phyloP scores from a whole-genome alignment of 2,113 vertebrate species.

The Notechis scutatus region DNA sequence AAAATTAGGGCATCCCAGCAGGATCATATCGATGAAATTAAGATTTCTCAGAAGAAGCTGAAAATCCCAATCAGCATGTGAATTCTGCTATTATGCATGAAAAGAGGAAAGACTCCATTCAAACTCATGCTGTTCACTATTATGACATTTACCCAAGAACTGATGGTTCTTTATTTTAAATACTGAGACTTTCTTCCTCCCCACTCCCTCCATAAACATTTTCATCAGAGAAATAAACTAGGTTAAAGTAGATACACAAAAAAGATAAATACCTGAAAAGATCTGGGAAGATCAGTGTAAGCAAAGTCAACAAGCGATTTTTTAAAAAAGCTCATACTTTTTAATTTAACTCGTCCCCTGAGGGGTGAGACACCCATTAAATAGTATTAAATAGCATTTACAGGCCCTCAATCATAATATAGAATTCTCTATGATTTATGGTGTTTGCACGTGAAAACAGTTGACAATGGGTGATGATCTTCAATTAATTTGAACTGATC shows the following conservation, averaged over 20 bases:
- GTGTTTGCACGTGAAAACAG: neutral
- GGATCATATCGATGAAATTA: slow-evolving; percentile 4
- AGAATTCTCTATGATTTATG: neutral
- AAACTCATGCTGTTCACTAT: neutral
- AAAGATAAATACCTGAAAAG: neutral
- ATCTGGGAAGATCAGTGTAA: slow-evolving; percentile 8
- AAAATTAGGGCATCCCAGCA: neutral
- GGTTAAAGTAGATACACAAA: neutral
- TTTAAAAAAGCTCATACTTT: too few species aligned
- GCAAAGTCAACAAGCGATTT: neutral
- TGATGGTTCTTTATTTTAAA: neutral
- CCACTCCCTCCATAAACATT: fast-evolving
- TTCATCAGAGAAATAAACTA: neutral
- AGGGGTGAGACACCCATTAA: too few species aligned
- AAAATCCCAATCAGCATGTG: slow-evolving; percentile 2
- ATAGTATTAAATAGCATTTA: neutral
- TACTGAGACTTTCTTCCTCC: neutral
- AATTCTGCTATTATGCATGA: neutral
- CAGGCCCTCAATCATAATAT: neutral
- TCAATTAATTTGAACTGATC: neutral
- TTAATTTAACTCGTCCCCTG: neutral
- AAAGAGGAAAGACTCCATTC: neutral
- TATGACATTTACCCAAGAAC: neutral
- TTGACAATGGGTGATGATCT: neutral
- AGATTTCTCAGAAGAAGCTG: neutral